Base-by-base conservation (phyloP, 2,888 invertebrate species). In the Scaptodrosophila latifasciaeformis region DNA sequence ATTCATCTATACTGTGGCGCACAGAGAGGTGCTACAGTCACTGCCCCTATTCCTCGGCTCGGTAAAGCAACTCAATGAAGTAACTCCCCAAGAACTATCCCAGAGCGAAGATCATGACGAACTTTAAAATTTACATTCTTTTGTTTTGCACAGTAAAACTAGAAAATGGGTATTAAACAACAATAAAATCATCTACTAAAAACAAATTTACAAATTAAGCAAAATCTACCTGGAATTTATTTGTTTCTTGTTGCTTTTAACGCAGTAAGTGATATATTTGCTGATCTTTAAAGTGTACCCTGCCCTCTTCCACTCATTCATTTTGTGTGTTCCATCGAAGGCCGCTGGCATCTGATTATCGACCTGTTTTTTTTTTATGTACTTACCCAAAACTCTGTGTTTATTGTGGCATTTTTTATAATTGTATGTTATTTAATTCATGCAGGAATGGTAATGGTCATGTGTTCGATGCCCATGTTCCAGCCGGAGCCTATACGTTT, bases 1-100 rank as follows among this genome's bases (percentile, higher is more conserved):
- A 61, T 84, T 83, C 69, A 59, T 71, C 55, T 83, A 74, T 75
- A 54, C 67, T 49, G 59, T 83, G 35, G 42, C 43, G 15, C 63
- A 65, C 10, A 58, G 27, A 50, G 21, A 35, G 55, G 19, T 49
- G 27, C 63, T 67, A 55, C 49, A 47, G 45, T 52, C 50, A 42
- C 42, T 54, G 57, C 40, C 63, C 65, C 47, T 82, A 21, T 82
- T 82, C 58, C 40, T 58, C 54, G 82, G 83, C 30, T 56, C 74
- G 21, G 58, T 74, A 29, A 43, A 54, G 46, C 62, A 30, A 17
- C 57, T 65, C 24, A 49, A 59, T 18, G 69, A n/a, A 39, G 48
- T 42, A 18, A 1, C 54, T 2, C 1, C 51, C 10, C 45, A 39
- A 4, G n/a, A 49, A 15, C 49, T 10, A 21, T 15, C 45, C n/a